A percentile compares a stretch with the other conserved stretches of the same genome.
phyloP scores from a whole-genome alignment of 2,797 vertebrate genomes.

The Hipposideros larvatus region DNA sequence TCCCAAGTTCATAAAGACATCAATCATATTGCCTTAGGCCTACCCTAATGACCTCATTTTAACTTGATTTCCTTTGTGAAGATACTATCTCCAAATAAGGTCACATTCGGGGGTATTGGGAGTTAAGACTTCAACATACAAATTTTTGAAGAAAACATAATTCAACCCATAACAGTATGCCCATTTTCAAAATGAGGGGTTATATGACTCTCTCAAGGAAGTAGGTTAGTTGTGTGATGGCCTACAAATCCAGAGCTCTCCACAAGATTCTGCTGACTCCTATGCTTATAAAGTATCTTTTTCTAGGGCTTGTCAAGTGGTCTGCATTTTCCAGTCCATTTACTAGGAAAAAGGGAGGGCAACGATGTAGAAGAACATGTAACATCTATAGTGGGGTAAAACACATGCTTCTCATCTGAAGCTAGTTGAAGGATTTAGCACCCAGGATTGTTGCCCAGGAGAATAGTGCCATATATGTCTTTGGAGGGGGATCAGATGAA shows the following conservation, averaged over 20 bases:
- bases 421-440: constrained; percentile 44
- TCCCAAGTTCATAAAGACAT: not conserved
- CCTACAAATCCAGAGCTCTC: not conserved
- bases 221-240: not conserved
- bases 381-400: not conserved
- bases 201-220: not conserved
- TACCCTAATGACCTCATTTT: not conserved
- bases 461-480: not conserved
- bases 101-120: not conserved
- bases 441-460: not conserved
- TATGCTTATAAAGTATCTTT: not conserved
- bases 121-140: not conserved
- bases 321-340: not conserved
- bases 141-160: not conserved
- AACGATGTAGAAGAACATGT: not conserved
- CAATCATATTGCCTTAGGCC: not conserved
- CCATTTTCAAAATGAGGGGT: constrained; percentile 34
- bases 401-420: constrained; percentile 58
- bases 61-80: constrained; percentile 14
- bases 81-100: not conserved
- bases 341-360: not conserved
- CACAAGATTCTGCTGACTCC: not conserved
- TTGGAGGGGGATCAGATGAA: constrained; percentile 56
- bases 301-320: not conserved
- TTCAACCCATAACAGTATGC: not conserved